Conservation (phyloP, 2,797 vertebrate species). For the Notoglanidium macrostoma region DNA sequence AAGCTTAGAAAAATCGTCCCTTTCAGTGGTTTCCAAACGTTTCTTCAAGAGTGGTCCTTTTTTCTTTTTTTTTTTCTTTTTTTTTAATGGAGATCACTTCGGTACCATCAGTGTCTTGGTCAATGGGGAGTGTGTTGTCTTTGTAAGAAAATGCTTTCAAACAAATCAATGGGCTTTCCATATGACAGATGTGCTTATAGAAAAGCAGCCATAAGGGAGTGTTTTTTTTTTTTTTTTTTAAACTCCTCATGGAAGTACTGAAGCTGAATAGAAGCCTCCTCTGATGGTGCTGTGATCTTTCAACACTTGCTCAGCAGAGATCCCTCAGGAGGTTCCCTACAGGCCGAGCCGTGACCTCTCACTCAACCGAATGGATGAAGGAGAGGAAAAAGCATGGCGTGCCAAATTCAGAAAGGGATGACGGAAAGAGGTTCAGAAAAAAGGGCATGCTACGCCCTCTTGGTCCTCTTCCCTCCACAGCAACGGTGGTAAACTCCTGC, state of each 20-base stretch:
- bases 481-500: constrained; percentile 53
- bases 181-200: constrained; percentile 66
- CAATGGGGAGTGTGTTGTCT: constrained; percentile 66
- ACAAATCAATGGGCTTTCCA: constrained; percentile 70
- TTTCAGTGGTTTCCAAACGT: constrained; percentile 56
- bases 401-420: constrained; percentile 54
- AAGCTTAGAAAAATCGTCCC: constrained; percentile 60
- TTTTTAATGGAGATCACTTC: constrained; percentile 65
- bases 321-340: constrained; percentile 68
- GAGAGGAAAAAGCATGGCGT: constrained; percentile 59
- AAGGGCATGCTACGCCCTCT: constrained; percentile 41
- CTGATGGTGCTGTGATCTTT: constrained; percentile 74
- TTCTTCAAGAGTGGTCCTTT: constrained; percentile 16
- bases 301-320: constrained; percentile 69
- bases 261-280: constrained; percentile 65
- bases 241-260: constrained; percentile 13
- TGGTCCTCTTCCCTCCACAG: constrained; percentile 56
- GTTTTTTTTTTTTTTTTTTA: not conserved
- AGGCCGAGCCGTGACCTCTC: constrained; percentile 74
- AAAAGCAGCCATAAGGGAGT: constrained; percentile 33
- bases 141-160: constrained; percentile 71
- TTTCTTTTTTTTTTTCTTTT: constrained; percentile 39
- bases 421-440: constrained; percentile 62
- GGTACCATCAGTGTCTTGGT: constrained; percentile 55
- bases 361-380: constrained; percentile 71